A percentile compares a stretch with the other conserved stretches of the same genome.
Conservation (phyloP, 2,797 vertebrate genomes). For the Sternotherus odoratus region DNA sequence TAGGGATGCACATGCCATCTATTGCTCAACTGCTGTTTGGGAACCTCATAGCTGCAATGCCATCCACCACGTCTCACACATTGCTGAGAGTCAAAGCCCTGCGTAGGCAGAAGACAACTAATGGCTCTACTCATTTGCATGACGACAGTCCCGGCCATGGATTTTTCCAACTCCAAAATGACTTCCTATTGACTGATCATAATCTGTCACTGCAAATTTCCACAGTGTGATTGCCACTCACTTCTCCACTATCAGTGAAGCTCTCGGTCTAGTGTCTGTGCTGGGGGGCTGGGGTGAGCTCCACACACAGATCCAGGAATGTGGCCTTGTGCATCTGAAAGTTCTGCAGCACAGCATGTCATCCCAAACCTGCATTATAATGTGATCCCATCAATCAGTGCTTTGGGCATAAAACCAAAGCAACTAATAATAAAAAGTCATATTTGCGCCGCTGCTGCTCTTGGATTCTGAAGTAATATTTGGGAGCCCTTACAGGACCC, state of each 20-base stretch:
- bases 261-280: not conserved
- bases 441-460: not conserved
- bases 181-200: not conserved
- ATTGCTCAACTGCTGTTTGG: not conserved
- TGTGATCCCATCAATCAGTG: not conserved
- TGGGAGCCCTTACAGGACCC: rapidly evolving
- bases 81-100: not conserved
- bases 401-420: not conserved
- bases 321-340: not conserved
- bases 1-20: not conserved
- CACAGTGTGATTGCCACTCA: not conserved
- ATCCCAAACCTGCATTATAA: not conserved
- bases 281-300: not conserved
- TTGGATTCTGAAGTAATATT: not conserved
- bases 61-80: not conserved
- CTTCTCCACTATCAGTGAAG: not conserved
- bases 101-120: not conserved
- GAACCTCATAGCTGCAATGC: not conserved
- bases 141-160: not conserved
- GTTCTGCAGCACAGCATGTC: not conserved
- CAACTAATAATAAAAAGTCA: not conserved
- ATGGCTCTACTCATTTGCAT: not conserved
- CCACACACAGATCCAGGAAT: not conserved
- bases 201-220: not conserved
- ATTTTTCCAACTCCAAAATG: not conserved